phyloP scores from a whole-genome alignment of 2,888 invertebrate species.

The Heteromurus nitidus region DNA sequence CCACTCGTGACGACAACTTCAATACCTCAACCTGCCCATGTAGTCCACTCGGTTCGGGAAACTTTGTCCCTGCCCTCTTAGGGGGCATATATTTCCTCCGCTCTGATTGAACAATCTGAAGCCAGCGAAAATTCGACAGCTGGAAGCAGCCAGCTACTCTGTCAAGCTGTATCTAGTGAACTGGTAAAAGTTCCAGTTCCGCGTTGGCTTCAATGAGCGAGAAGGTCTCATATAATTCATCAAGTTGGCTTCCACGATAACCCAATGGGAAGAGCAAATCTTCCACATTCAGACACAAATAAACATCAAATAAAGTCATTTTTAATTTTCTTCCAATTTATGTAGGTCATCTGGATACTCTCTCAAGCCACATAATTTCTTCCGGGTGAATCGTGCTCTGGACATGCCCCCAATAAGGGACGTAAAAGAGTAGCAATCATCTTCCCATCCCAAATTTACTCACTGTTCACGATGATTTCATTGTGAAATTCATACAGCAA shows the following conservation, averaged over 20 bases:
- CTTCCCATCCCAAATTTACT: no score
- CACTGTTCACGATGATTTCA: no score
- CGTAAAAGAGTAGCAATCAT: no score
- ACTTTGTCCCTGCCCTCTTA: constrained; percentile 22
- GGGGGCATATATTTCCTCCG: constrained; percentile 28
- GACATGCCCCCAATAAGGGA: no score
- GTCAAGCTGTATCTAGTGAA: constrained; percentile 59
- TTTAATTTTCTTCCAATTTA: not conserved
- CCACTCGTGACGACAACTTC: constrained; percentile 30
- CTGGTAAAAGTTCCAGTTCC: constrained; percentile 72
- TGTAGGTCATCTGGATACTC: constrained; percentile 50
- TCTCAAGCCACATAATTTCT: constrained; percentile 62
- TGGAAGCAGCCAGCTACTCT: constrained; percentile 63
- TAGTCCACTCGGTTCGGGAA: constrained; percentile 3
- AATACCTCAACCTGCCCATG: not conserved
- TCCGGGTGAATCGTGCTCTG: constrained; percentile 59
- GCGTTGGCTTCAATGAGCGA: constrained; percentile 63
- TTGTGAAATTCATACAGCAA: no score
- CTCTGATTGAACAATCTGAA: constrained; percentile 60
- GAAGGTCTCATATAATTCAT: constrained; percentile 59
- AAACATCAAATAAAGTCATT: not conserved
- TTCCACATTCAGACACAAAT: not conserved
- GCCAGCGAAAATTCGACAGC: constrained; percentile 57
- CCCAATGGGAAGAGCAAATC: not conserved
- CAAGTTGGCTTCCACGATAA: constrained; percentile 50